phyloP scores from a whole-genome alignment of 2,797 vertebrate species.

The Tauraco hartlaubi region DNA sequence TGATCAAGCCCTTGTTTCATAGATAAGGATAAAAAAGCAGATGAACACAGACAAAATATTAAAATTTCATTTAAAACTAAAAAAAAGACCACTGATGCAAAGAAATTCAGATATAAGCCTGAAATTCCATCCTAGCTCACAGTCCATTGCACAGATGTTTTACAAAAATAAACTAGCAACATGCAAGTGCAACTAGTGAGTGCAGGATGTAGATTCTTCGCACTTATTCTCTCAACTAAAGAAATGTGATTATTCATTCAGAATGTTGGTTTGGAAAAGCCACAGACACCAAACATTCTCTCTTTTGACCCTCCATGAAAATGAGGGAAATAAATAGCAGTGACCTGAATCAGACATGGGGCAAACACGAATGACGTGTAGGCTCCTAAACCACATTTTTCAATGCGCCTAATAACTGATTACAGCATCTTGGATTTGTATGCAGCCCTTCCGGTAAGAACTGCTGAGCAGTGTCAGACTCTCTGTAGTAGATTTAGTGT shows the following conservation, averaged over 20 bases:
- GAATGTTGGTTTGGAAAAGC: constrained; percentile 20
- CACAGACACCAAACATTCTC: not conserved
- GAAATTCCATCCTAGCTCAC: constrained; percentile 6
- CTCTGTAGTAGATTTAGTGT: constrained; percentile 30
- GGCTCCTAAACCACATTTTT: not conserved
- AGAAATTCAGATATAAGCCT: constrained; percentile 3
- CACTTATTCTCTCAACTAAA: not conserved
- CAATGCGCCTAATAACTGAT: not conserved
- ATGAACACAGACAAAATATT: constrained; percentile 50
- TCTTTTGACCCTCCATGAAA: not conserved
- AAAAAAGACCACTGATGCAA: not conserved
- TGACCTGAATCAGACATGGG: not conserved
- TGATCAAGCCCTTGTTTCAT: constrained; percentile 45
- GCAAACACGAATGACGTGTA: not conserved
- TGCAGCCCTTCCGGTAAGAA: constrained; percentile 13
- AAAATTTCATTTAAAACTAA: constrained; percentile 47
- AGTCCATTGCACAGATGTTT: constrained; percentile 58
- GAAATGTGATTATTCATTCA: not conserved
- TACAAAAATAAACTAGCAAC: constrained; percentile 63
- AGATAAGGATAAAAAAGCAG: constrained; percentile 27
- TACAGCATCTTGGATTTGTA: not conserved
- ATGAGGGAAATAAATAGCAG: not conserved
- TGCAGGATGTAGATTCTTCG: not conserved
- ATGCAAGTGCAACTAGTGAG: not conserved
- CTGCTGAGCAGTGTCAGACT: constrained; percentile 26